Evolutionary conservation across 53 echinoderm and acorn worm genomes (phyloP), one percentile per base, ranked within the genome.

Genomic region (Arbacia lixula): DNA sequence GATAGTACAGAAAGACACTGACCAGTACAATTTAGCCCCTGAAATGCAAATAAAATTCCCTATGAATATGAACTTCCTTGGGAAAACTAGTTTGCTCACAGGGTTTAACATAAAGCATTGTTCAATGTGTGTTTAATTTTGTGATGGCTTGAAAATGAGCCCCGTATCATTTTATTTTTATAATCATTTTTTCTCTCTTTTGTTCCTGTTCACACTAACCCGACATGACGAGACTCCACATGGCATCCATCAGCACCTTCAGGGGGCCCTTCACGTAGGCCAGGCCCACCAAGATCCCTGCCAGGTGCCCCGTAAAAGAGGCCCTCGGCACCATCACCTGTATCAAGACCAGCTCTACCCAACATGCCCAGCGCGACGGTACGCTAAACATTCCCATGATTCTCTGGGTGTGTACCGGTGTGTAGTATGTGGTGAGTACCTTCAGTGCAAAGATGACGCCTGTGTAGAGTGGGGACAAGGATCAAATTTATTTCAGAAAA

Each of bases 371-470:
- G 61, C 90, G 91, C 31, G 98, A 98, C 12, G 94, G 94, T 17
- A 98, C 98, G 14, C 88, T 87, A 6, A 92, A 79, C 29, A 98
- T 53, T 33, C 98, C 98, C 92, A 98, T 94, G 76, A 98, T 86
- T 29, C 90, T 83, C 53, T 94, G 94, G 53, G 84, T 94, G 17
- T 92, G 88, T 10, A 85, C 84, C 29, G 98, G 98, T 20, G 94
- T 91, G 80, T 90, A 94, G 87, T 92, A 87, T 9, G 98, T 92
- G 0, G 98, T 88, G 30, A 98, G 84, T 1, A 98, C 90, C 56
- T 98, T 98, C 75, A 98, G 79, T 22, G 98, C 94, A 87, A 98
- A 98, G 2, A 98, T 67, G 22, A 97, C 97, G 32, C 94, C 97
- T 97, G 61, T 22, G n/a, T n/a, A n/a, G n/a, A n/a, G n/a, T n/a